A percentile compares a stretch with the other conserved stretches of the same genome.
These are phyloP conservation scores for Mionectes olivaceus DNA, from an alignment of 2,797 vertebrate genomes.

Conservation along the genomic window DNA sequence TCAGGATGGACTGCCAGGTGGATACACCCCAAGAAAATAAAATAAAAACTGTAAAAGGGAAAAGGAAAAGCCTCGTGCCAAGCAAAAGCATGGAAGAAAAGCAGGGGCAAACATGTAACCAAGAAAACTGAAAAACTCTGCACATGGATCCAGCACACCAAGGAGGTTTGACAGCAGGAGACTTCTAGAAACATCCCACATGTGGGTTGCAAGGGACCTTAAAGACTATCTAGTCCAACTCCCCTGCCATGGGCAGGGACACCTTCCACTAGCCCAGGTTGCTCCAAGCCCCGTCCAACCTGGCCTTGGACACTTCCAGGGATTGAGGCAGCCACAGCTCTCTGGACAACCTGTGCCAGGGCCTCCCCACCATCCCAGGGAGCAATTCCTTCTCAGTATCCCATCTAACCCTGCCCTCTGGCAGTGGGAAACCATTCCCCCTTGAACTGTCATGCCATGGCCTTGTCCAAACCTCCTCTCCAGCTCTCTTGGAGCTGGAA, in stretches of 20 bases:
- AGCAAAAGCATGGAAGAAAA: background rate
- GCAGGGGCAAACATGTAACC: accelerated
- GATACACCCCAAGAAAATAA: background rate
- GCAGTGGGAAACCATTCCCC: background rate
- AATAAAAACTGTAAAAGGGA: background rate
- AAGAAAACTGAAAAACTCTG: background rate
- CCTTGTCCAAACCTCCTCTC: background rate
- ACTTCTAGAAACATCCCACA: background rate
- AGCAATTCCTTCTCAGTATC: background rate
- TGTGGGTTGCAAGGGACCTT: background rate
- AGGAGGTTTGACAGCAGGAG: background rate
- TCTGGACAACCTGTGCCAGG: too few relatives aligned
- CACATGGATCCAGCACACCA: background rate
- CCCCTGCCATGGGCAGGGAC: background rate
- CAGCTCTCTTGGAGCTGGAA: background rate
- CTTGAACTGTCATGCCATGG: background rate
- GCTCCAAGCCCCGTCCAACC: background rate
- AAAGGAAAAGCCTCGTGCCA: background rate
- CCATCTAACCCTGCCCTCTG: background rate
- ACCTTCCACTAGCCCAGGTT: background rate
- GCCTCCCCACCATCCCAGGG: accelerated
- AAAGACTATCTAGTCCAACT: background rate
- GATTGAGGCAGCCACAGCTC: too few relatives aligned
- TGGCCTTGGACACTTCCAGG: background rate
- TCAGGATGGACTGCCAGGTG: background rate